Conservation (phyloP, 2,113 vertebrate species). For the Bombycilla garrulus region DNA sequence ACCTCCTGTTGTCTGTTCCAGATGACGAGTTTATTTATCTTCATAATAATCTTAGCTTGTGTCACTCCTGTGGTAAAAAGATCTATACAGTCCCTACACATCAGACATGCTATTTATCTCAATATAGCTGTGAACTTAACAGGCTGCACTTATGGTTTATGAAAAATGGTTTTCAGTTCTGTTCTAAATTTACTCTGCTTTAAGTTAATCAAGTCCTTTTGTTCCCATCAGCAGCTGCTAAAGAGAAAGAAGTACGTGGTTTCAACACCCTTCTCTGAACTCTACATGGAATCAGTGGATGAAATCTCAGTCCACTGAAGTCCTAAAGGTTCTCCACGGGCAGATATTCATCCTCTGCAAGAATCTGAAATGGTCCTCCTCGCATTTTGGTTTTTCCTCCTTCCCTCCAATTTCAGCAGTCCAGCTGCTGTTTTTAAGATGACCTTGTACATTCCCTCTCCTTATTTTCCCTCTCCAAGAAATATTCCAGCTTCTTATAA, state of each 20-base stretch:
- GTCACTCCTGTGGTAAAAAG: neutral
- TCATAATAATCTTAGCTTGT: neutral
- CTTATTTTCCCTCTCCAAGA: neutral
- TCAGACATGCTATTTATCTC: slow-evolving; percentile 6
- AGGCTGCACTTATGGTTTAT: neutral
- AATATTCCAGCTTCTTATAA: neutral
- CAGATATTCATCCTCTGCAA: neutral
- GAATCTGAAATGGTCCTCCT: neutral
- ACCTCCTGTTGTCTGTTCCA: neutral
- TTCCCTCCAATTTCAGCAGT: neutral
- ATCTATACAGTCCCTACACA: neutral
- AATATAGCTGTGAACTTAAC: neutral
- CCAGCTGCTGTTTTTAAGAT: neutral
- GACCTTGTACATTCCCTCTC: neutral
- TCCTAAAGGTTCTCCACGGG: neutral
- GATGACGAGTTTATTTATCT: neutral
- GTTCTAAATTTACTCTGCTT: slow-evolving; percentile 41
- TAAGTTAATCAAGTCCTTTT: slow-evolving; percentile 59
- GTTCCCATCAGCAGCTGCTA: slow-evolving; percentile 45
- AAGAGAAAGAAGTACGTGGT: neutral
- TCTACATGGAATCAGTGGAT: neutral
- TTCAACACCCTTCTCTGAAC: neutral
- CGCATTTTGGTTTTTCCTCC: neutral
- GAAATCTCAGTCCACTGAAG: neutral
- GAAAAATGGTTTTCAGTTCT: slow-evolving; percentile 6